Conservation (phyloP, 2,888 invertebrate species). For the Pandemis cinnamomeana region DNA sequence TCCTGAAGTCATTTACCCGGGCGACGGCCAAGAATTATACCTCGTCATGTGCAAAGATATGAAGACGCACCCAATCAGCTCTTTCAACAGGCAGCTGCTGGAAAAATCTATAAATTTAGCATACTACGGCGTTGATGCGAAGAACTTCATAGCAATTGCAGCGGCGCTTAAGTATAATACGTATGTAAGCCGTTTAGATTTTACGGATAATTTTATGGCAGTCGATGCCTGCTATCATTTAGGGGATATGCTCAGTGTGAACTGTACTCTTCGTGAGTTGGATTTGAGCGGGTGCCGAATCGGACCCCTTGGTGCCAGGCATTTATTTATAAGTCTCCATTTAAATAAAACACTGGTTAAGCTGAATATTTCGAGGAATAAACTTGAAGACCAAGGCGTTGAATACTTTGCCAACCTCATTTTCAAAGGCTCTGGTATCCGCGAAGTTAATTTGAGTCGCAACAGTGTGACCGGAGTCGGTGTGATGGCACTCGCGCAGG, state of each 20-base stretch:
- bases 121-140: constrained; percentile 68
- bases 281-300: constrained; percentile 70
- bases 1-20: constrained; percentile 53
- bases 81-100: constrained; percentile 60
- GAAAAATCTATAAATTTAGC: constrained; percentile 60
- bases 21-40: constrained; percentile 71
- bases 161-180: constrained; percentile 63
- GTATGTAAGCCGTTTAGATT: constrained; percentile 57
- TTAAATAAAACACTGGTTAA: constrained; percentile 53
- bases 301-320: constrained; percentile 57
- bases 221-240: constrained; percentile 70
- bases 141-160: constrained; percentile 67
- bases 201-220: constrained; percentile 68
- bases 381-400: constrained; percentile 59
- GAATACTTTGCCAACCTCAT: constrained; percentile 56
- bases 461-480: constrained; percentile 62
- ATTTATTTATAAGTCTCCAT: constrained; percentile 52
- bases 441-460: constrained; percentile 60
- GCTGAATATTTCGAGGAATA: constrained; percentile 62
- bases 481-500: constrained; percentile 49
- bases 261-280: constrained; percentile 58
- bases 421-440: constrained; percentile 54
- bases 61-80: constrained; percentile 59
- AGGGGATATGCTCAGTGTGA: constrained; percentile 62
- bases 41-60: constrained; percentile 65